Evolutionary conservation across 1,140 invertebrate species (phyloP).

Genomic region (Drosophila neocordata): DNA sequence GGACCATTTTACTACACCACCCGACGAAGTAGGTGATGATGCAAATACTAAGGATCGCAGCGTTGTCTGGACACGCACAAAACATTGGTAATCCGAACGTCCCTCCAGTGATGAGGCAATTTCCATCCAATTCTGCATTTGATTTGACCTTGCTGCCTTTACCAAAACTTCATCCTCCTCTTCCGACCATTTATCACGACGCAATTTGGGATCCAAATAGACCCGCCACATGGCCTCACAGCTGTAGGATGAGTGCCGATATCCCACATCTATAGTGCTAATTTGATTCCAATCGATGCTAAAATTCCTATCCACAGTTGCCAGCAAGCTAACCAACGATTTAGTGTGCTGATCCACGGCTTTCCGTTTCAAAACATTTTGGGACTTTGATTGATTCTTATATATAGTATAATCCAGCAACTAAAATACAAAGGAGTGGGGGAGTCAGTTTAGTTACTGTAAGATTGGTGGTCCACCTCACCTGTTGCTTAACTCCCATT

Average conservation of each 20-base stretch:
- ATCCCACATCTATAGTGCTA: constrained; percentile 81
- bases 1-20: constrained; percentile 83
- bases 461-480: constrained; percentile 1
- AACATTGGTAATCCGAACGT: constrained; percentile 87
- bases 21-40: constrained; percentile 61
- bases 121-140: constrained; percentile 86
- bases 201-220: constrained; percentile 87
- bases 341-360: constrained; percentile 38
- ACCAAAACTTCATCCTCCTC: constrained; percentile 85
- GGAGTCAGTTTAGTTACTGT: no score
- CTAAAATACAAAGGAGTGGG: constrained; percentile 20
- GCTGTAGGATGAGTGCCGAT: constrained; percentile 84
- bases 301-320: constrained; percentile 54
- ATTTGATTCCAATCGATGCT: constrained; percentile 82
- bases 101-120: constrained; percentile 85
- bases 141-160: constrained; percentile 82
- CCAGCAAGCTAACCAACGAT: constrained; percentile 44
- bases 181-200: constrained; percentile 85
- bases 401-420: constrained; percentile 44
- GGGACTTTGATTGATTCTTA: background rate
- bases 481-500: constrained; percentile 75
- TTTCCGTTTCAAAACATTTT: constrained; percentile 28
- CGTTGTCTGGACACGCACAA: constrained; percentile 86
- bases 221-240: constrained; percentile 87
- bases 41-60: constrained; percentile 77